Evolutionary conservation across 2,888 invertebrate species (phyloP).

Genomic region (Terebella lapidaria): DNA sequence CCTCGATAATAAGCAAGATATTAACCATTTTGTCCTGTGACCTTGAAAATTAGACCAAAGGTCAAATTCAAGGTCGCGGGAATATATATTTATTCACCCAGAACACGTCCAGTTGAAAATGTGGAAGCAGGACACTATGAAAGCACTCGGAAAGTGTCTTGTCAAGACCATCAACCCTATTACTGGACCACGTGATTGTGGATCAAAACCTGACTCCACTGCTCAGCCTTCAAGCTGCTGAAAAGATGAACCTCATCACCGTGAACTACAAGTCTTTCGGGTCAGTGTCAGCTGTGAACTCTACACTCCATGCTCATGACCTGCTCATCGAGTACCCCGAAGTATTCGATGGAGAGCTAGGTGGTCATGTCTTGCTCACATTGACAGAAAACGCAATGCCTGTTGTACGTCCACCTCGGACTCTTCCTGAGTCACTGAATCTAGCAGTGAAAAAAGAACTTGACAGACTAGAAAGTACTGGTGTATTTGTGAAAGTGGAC

Average conservation of each 20-base stretch:
- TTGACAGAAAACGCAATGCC: not conserved
- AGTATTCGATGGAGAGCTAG: conserved; percentile 7
- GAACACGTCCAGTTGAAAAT: too few relatives aligned
- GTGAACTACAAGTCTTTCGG: conserved; percentile 8
- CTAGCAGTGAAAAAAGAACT: not conserved
- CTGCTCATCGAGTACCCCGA: not conserved
- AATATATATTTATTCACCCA: too few relatives aligned
- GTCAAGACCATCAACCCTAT: not conserved
- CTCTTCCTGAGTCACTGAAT: conserved; percentile 1
- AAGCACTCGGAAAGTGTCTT: not conserved
- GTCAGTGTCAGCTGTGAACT: not conserved
- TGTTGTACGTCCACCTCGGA: not conserved
- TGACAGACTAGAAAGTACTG: not conserved
- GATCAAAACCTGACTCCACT: not conserved
- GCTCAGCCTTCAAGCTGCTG: not conserved
- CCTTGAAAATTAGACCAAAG: too few relatives aligned
- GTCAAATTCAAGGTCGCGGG: too few relatives aligned
- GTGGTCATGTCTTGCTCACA: not conserved
- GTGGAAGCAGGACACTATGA: not conserved
- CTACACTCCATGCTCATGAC: not conserved
- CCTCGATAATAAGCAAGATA: too few relatives aligned
- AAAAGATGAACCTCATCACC: conserved; percentile 12
- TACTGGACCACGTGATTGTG: not conserved
- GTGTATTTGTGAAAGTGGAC: conserved; percentile 3
- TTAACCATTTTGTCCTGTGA: too few relatives aligned